phyloP scores from a whole-genome alignment of 2,888 invertebrate species.

The Orthosia incerta region DNA sequence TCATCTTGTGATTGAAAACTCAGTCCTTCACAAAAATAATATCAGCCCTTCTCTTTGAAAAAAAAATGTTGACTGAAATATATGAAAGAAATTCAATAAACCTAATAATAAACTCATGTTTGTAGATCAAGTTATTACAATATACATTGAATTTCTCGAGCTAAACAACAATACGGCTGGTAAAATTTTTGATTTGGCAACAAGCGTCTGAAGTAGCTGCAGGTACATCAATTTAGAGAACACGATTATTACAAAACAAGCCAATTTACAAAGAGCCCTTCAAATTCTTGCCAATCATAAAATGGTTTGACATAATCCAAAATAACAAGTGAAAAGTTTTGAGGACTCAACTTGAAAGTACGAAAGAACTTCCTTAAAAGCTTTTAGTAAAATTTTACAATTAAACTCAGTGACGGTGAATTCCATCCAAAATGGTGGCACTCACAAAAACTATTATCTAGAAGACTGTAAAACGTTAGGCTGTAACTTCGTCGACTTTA shows the following conservation, averaged over 20 bases:
- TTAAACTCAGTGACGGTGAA: slow-evolving; percentile 33
- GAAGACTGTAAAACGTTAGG: slow-evolving; percentile 39
- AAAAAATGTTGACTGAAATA: not conserved
- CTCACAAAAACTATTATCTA: slow-evolving; percentile 55
- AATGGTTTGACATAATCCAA: slow-evolving; percentile 27
- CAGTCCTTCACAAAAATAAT: not conserved
- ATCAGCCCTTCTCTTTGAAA: not conserved
- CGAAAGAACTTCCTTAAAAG: slow-evolving; percentile 28
- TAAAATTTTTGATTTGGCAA: slow-evolving; percentile 22
- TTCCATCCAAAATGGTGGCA: slow-evolving; percentile 39
- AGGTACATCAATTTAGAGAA: slow-evolving; percentile 18
- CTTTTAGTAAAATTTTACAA: slow-evolving; percentile 56
- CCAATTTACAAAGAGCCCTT: slow-evolving; percentile 33
- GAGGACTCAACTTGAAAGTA: slow-evolving; percentile 16
- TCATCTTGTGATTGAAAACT: not conserved
- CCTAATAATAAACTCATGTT: slow-evolving; percentile 30
- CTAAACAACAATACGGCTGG: not conserved
- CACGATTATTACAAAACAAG: slow-evolving; percentile 22
- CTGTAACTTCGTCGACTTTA: slow-evolving; percentile 29
- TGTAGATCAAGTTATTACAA: slow-evolving; percentile 18
- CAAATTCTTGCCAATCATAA: slow-evolving; percentile 42
- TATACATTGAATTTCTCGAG: not conserved
- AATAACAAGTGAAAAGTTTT: slow-evolving; percentile 48
- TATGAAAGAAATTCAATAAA: not conserved
- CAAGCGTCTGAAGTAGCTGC: slow-evolving; percentile 7